Base-by-base conservation (phyloP, 1,140 invertebrate genomes). In the Trachymyrmex septentrionalis region DNA sequence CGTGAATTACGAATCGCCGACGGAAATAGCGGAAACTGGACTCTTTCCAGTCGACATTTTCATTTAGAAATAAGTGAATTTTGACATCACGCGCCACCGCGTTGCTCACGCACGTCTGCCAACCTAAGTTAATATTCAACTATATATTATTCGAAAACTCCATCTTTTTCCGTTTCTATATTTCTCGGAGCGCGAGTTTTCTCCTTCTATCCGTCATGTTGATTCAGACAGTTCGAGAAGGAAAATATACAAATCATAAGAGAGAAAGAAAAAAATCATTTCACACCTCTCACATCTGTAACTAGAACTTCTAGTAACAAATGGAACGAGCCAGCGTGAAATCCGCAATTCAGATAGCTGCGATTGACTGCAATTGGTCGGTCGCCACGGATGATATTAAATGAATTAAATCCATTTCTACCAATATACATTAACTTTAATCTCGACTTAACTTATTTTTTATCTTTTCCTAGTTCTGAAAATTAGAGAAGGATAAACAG, bases 61-160 rank as follows among this genome's bases (percentile, higher is more conserved):
- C 16, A 0, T 55, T 24, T 16, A 4, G n/a, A 55, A 3, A 63
- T 27, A 30, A 48, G 2, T 6, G 9, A 0, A 76, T 24, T 48
- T 76, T 76, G 9, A 21, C 48, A 76, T 61, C 21, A 34, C 55
- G 73, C 73, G 57, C 21, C 19, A 0, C 44, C 9, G n/a, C n/a
- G 50, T 27, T 16, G 19, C 7, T 59, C 55, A n/a, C 24, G 44
- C 73, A 76, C 3, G 30, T 4, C 21, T 59, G 16, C 73, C 73
- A 76, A 76, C 9, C 16, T 48, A 38, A n/a, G 10, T 1, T 19
- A 21, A 24, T 3, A 59, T 24, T 21, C 9, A 24, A 59, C 10
- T 7, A 21, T 21, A 19, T 9, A 57, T 57, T 57, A 44, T 21
- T 0, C 55, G 7, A 9, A 57, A 57, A 57, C 12, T 57, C 2